phyloP scores from a whole-genome alignment of 2,797 vertebrate genomes.

The Poeciliopsis presidionis region DNA sequence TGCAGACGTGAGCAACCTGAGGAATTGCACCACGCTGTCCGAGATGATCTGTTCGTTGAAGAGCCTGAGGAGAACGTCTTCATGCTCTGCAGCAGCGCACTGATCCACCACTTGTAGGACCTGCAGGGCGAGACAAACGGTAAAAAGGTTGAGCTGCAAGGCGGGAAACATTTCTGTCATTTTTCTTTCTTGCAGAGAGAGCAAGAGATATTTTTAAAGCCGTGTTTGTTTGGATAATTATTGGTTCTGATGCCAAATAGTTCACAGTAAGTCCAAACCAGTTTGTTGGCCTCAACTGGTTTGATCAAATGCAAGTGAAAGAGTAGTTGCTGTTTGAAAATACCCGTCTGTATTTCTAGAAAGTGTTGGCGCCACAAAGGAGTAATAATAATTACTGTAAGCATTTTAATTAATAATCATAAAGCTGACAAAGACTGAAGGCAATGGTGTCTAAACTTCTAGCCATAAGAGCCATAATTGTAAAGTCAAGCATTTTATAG shows the following conservation, averaged over 20 bases:
- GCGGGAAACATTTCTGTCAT: background rate
- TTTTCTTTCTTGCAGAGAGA: background rate
- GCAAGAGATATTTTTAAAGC: background rate
- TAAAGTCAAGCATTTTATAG: no score
- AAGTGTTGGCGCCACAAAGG: background rate
- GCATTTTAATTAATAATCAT: background rate
- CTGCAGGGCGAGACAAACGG: conserved; percentile 52
- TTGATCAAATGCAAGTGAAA: background rate
- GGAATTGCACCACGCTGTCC: conserved; percentile 82
- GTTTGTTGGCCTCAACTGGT: no score
- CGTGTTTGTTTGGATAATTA: background rate
- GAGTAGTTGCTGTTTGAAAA: background rate
- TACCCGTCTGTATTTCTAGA: background rate
- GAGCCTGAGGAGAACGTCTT: conserved; percentile 73
- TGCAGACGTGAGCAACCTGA: conserved; percentile 86
- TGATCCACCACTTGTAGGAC: conserved; percentile 81
- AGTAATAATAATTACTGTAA: background rate
- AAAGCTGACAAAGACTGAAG: background rate
- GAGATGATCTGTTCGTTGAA: conserved; percentile 84
- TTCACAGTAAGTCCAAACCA: background rate
- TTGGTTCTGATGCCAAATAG: background rate
- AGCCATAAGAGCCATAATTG: no score
- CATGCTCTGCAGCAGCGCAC: conserved; percentile 74
- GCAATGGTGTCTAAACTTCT: no score
- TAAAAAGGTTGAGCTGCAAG: background rate